Conservation (phyloP, 2,888 invertebrate species). For the Mongoloraphidia duomilia region DNA sequence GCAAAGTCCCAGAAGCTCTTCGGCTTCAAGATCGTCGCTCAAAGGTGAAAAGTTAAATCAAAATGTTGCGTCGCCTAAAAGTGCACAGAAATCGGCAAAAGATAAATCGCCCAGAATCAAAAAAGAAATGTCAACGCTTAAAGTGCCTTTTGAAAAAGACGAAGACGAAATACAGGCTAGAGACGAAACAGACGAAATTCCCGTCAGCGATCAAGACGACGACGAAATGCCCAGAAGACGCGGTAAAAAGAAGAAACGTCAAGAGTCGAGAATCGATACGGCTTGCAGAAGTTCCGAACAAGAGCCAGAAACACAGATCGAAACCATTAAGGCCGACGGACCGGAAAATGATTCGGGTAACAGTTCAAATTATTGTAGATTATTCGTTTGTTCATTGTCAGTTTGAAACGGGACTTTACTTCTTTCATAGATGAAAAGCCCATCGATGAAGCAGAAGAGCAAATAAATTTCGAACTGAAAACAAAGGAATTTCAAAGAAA, state of each 20-base stretch:
- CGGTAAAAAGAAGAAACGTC: slow-evolving; percentile 33
- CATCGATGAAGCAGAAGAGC: slow-evolving; percentile 10
- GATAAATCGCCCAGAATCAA: slow-evolving; percentile 5
- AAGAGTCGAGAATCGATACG: slow-evolving; percentile 24
- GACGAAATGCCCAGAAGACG: slow-evolving; percentile 44
- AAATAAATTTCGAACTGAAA: slow-evolving; percentile 1
- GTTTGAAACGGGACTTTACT: no score
- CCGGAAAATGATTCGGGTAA: neutral
- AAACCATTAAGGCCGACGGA: neutral
- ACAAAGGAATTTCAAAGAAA: slow-evolving; percentile 2
- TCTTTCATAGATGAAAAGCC: neutral
- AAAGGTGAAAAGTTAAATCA: neutral
- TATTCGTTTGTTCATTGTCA: no score
- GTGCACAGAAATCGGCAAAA: neutral
- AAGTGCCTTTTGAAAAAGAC: slow-evolving; percentile 34
- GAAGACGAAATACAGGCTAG: slow-evolving; percentile 28
- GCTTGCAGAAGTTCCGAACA: slow-evolving; percentile 28
- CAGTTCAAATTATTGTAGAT: no score
- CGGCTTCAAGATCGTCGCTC: slow-evolving; percentile 3
- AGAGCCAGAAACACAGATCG: slow-evolving; percentile 57
- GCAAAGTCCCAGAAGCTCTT: slow-evolving; percentile 1
- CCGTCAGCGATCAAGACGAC: slow-evolving; percentile 33
- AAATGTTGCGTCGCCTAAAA: neutral
- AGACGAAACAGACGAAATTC: slow-evolving; percentile 25
- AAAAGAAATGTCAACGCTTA: slow-evolving; percentile 5